Percentiles rank a stretch among this genome's conserved stretches.
Conservation (phyloP, 2,888 invertebrate species). For the Thysanoteuthis rhombus region DNA sequence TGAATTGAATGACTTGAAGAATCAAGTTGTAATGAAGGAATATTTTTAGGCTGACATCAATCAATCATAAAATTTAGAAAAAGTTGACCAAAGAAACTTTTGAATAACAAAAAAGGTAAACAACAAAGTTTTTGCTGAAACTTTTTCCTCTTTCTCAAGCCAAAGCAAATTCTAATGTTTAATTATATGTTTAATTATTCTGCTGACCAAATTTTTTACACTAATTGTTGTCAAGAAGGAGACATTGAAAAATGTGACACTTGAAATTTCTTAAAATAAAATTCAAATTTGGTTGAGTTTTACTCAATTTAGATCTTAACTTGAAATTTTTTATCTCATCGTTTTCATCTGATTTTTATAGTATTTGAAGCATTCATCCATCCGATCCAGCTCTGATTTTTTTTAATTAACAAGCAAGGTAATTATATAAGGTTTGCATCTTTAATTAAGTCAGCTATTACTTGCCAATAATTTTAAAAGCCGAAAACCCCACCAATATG, state of each 20-base stretch:
- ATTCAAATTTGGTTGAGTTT: neutral
- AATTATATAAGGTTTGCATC: neutral
- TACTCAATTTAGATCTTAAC: neutral
- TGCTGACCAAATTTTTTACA: neutral
- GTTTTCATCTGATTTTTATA: neutral
- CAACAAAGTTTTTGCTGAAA: neutral
- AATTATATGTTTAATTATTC: neutral
- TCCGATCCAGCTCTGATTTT: neutral
- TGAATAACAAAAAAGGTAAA: neutral
- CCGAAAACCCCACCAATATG: neutral
- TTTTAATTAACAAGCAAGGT: neutral
- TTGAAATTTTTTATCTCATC: neutral
- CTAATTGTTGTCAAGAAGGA: neutral
- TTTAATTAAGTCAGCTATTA: neutral
- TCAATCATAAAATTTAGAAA: neutral
- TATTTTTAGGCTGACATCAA: neutral
- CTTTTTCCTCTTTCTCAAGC: neutral
- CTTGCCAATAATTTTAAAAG: neutral
- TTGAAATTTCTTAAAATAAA: slow-evolving; percentile 1
- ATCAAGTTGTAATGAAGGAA: neutral
- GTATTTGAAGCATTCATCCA: neutral
- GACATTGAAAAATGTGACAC: neutral
- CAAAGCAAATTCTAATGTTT: neutral
- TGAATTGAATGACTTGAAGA: neutral
- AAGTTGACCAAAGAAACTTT: neutral